Evolutionary conservation across 2,113 vertebrate species (phyloP), one percentile per base, ranked within the genome.

Genomic region (Recurvirostra avosetta): DNA sequence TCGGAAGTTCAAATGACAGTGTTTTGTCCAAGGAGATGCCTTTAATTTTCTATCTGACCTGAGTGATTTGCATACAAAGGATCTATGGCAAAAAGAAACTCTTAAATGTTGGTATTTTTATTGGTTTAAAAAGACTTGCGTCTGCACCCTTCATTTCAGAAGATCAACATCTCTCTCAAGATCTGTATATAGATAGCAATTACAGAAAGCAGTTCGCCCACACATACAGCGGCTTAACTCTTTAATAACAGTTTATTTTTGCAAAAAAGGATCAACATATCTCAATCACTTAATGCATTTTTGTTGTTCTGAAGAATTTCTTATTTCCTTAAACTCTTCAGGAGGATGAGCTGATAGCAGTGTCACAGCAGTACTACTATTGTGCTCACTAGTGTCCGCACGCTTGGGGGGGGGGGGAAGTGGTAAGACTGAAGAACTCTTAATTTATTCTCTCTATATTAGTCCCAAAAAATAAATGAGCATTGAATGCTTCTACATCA

Each of bases 31-130:
- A 92, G 85, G 76, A 98, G 78, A 96, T 94, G 90, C 90, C 95
- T 98, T 97, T 97, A 96, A 97, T 97, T 98, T 98, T 98, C 96
- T 85, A 61, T 92, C 87, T 97, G 96, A 97, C 94, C 91, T 40
- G 32, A 94, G 70, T 92, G 77, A 97, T 97, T 97, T 97, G 94
- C 70, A 95, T 97, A 97, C 95, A 97, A 94, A 97, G 93, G 95
- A 91, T 97, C 96, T 91, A 97, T 94, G 78, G 85, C 84, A 97
- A 92, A 93, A 95, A 72, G 77, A 68, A n/a, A 6, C 0, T 62
- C 83, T 96, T 90, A 86, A 92, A 77, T 88, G 88, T 82, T 89
- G 79, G 92, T 89, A 63, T 87, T 96, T 94, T 96, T 97, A 93
- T 93, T 90, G 97, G 96, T 98, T 97, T 97, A 96, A 96, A 98